Base-by-base conservation (phyloP, 1,140 invertebrate species). In the Mercenaria mercenaria region DNA sequence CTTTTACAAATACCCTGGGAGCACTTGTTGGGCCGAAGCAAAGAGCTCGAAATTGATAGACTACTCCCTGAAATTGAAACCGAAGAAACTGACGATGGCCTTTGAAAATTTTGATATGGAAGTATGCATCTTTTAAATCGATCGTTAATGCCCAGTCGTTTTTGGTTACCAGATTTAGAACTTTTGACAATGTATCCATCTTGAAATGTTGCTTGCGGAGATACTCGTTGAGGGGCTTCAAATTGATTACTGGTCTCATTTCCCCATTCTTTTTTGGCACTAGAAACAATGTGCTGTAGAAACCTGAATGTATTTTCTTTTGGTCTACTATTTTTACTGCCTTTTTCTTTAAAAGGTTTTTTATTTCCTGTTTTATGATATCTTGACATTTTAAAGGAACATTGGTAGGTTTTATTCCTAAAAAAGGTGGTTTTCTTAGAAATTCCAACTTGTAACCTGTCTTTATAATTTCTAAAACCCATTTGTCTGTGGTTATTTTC, bases 161-260 rank as follows among this genome's bases (percentile, higher is more conserved):
- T 61, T 82, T 80, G 8, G 15, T 3, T 26, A 82, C 79, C 56
- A 83, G 26, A 56, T 76, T 56, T 59, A 88, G 18, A 26, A 80
- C 86, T 72, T 80, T 80, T 39, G 8, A 11, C 32, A 89, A 26
- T 2, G 29, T 89, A 26, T 83, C 88, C 88, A 89, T 89, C 64
- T 89, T 89, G 80, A 89, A 89, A 59, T 89, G 47, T 47, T 47
- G 72, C 8, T 52, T 86, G 52, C 11, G 3, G 6, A 85, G 18
- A 85, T 81, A 85, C 47, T 64, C 32, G 82, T 90, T 90, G 26
- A 90, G 74, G 23, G 81, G 67, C 32, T 85, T 90, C 6, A 90
- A 59, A 50, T 90, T 90, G 47, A 90, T 79, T 0, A 90, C 69
- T 0, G 83, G 59, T 59, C 88, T 61, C 43, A 90, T 34, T 64